Percentiles rank a stretch among this genome's conserved stretches.
phyloP scores from a whole-genome alignment of 1,140 invertebrate genomes.

The Philotrypesis tridentata region DNA sequence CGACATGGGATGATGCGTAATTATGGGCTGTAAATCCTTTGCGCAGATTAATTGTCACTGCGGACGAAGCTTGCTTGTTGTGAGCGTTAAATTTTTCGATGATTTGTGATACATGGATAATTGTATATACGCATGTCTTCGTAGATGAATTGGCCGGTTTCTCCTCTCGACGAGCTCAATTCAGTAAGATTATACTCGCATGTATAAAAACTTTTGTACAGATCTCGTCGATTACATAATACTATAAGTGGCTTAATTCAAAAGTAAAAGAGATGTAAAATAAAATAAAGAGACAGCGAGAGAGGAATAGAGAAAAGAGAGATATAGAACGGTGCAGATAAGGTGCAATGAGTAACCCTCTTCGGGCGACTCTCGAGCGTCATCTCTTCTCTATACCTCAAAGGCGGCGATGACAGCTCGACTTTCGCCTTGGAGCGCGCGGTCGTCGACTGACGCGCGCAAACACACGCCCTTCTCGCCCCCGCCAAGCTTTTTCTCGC shows the following conservation, averaged over 20 bases:
- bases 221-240: too few relatives aligned
- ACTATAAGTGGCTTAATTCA: too few relatives aligned
- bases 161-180: too few relatives aligned
- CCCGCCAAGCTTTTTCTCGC: not conserved
- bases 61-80: not conserved
- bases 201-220: too few relatives aligned
- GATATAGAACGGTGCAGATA: slow-evolving; percentile 62
- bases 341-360: slow-evolving; percentile 58
- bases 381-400: slow-evolving; percentile 50
- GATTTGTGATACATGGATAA: too few relatives aligned
- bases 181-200: too few relatives aligned
- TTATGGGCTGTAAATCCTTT: not conserved
- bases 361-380: slow-evolving; percentile 14
- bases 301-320: slow-evolving; percentile 40
- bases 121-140: not conserved
- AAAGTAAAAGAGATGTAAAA: not conserved
- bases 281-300: slow-evolving; percentile 13
- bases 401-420: not conserved
- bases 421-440: slow-evolving; percentile 24
- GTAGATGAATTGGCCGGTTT: not conserved
- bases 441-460: slow-evolving; percentile 29
- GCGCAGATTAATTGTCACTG: not conserved
- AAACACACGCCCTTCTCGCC: not conserved
- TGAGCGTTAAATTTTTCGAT: not conserved
- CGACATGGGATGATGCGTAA: not conserved